Evolutionary conservation across 2,113 vertebrate genomes (phyloP), one percentile per base, ranked within the genome.

Genomic region (Petromus typicus): DNA sequence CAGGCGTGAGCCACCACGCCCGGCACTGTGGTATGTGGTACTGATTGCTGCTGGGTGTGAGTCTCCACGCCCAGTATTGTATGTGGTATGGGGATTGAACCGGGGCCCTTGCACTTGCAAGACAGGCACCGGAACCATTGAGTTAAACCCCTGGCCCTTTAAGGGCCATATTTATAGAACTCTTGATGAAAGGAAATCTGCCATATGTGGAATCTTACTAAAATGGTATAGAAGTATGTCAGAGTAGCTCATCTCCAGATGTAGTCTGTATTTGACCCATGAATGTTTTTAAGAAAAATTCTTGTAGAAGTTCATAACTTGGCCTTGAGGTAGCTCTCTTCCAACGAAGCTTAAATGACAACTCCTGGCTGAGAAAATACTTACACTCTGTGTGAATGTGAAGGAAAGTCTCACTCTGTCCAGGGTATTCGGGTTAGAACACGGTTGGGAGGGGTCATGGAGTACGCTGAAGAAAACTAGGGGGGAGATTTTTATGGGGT

Each of bases 231-330:
- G 22, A 51, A 51, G 4, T 81, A 48, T 91, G 37, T 92, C 57
- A 86, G 73, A 94, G 79, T 59, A 66, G 57, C 80, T 96, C 59
- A 17, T 96, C 71, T 83, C 69, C 20, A 87, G 14, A 64, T 71
- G 30, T 12, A 83, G 0, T 66, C 93, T 88, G 96, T 95, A 83
- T 97, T 95, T 97, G 87, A 92, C 56, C 97, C 67, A 89, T 97
- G 86, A 85, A 81, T 96, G 96, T 97, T 98, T 96, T 96, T 91
- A 81, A 90, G 96, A 96, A 94, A 97, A 98, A 93, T 76, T 87
- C 84, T 95, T 96, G 97, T 87, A 61, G 81, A 96, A 96, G 89
- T 95, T 96, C 93, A 82, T 96, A 95, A 78, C 97, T 98, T 95
- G 90, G 86, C 78, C 91, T 86, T 91, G 97, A 98, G 97, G 95